These are phyloP conservation scores for Meiosimyza decipiens DNA, from an alignment of 2,888 invertebrate genomes.

Conservation along the genomic window DNA sequence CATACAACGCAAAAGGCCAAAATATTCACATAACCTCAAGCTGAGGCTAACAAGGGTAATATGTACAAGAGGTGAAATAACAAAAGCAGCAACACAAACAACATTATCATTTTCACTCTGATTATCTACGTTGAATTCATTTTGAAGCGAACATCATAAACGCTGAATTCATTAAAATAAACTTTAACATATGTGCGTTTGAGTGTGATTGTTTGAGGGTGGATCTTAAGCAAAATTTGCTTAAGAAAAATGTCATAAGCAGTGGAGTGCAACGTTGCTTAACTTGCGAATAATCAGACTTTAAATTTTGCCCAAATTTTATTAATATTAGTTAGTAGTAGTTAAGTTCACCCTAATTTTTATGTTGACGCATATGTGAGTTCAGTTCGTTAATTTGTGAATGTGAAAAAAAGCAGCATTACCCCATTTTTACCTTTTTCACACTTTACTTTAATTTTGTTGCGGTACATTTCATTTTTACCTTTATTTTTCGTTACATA, in stretches of 20 bases:
- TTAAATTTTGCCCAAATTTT: too few species aligned
- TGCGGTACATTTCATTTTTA: neutral
- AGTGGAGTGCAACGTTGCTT: too few species aligned
- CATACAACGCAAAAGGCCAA: too few species aligned
- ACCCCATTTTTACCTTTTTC: neutral
- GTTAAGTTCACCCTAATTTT: too few species aligned
- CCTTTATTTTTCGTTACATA: neutral
- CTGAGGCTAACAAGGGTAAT: too few species aligned
- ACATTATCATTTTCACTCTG: neutral
- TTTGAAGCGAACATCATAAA: constrained; percentile 50
- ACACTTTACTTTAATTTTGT: neutral
- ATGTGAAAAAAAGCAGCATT: neutral
- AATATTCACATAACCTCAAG: too few species aligned
- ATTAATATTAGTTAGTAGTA: too few species aligned
- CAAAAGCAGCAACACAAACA: neutral
- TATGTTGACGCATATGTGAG: too few species aligned
- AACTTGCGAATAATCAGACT: too few species aligned
- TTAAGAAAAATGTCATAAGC: too few species aligned
- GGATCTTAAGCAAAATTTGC: neutral
- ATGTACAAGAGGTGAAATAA: neutral
- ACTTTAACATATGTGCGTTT: constrained; percentile 18
- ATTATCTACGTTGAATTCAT: neutral
- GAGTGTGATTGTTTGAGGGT: neutral
- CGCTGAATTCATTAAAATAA: constrained; percentile 59
- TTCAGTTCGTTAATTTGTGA: too few species aligned